Base-by-base conservation (phyloP, 2,888 invertebrate species). In the Lasioglossum villosulum region DNA sequence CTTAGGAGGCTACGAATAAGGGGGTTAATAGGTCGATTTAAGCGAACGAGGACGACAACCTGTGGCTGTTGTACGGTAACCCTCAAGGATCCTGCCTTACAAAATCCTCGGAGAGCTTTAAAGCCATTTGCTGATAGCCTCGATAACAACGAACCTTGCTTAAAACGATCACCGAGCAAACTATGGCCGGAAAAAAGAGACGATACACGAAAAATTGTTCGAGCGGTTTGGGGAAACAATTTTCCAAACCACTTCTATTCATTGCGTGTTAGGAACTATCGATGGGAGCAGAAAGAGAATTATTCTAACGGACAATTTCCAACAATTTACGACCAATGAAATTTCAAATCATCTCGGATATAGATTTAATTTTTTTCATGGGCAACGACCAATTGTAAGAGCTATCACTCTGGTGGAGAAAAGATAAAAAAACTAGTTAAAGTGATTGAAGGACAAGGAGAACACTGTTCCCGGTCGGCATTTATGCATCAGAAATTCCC, bases 11-110 rank as follows among this genome's bases (percentile, higher is more conserved):
- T 66, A 27, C 66, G 85, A 86, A 85, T 86, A 85, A 83, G 78
- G 83, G 78, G 80, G 83, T 89, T 89, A 89, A 89, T 89, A 87
- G 89, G 82, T 89, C 82, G 86, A 81, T 88, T 90, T 88, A 87
- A 86, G 83, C 87, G 82, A 89, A 82, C 75, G 75, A 75, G 77
- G 78, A 88, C 91, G 90, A 88, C 92, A 91, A 92, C 91, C 92
- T 91, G 92, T 92, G 91, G 90, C 90, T 90, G 89, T 78, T 82
- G 80, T 75, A 85, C 78, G 74, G 78, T 68, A 80, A 82, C 82
- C 89, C 82, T 87, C 84, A 79, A 87, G 89, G 73, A 84, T 89
- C 73, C 78, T 78, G 52, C 78, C 74, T 87, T 87, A 73, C 81
- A 71, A 76, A 84, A 82, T 81, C 82, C 75, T 83, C 75, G 75